Evolutionary conservation across 2,888 invertebrate genomes (phyloP), one percentile per base, ranked within the genome.

Genomic region (Amiota minor): DNA sequence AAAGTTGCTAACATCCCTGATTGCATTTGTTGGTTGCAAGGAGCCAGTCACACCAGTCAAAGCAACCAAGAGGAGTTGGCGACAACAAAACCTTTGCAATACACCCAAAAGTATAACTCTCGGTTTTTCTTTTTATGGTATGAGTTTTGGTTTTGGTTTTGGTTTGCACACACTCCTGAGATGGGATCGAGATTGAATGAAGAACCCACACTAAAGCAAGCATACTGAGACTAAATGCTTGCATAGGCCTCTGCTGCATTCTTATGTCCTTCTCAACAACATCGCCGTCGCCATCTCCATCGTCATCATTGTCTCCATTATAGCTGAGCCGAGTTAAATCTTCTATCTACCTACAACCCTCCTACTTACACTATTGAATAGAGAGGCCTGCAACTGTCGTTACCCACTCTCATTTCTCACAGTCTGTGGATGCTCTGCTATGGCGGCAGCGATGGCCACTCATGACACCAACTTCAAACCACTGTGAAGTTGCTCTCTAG

Each of bases 21-120:
- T 80, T 83, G 76, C 78, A 80, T 81, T 81, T 75, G 76, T 70
- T 74, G 72, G 72, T 59, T n/a, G 69, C 50, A 59, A n/a, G 61
- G 67, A 53, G 45, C 46, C 53, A 68, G 23, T 35, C 50, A 67
- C 12, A 11, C 50, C 11, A 64, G 67, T 47, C 16, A 6, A 50
- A 16, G 50, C 45, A 11, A 6, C 18, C 50, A 4, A 9, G 67
- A 18, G 67, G 20, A 10, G 20, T 14, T 14, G 67, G 20, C 69
- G 45, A 14, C 20, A 45, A 56, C 20, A 50, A 67, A 9, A 10
- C 20, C 11, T 23, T 10, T 61, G 23, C 61, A 23, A 35, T 50
- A n/a, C 14, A 53, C 20, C 45, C 18, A 23, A 35, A 35, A 35
- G 6, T 35, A 35, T 35, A 35, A 35, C 6, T 35, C 35, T 35